Evolutionary conservation across 2,888 invertebrate species (phyloP), one percentile per base, ranked within the genome.

Genomic region (Agriopis aurantiaria): DNA sequence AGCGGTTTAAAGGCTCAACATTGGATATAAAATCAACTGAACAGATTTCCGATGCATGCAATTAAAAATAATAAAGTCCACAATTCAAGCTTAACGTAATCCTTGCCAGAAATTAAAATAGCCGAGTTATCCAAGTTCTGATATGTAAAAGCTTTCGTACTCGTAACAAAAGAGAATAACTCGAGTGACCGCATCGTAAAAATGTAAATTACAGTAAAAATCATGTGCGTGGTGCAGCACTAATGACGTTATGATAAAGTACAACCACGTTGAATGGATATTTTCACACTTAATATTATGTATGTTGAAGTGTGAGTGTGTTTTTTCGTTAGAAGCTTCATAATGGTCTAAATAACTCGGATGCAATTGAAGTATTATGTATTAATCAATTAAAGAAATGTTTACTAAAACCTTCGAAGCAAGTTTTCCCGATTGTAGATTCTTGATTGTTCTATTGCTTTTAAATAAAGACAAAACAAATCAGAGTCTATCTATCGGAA

Each of bases 161-260:
- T 69, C 43, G 61, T 51, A 58, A 65, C 60, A 65, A 64, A 53
- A 60, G 52, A 60, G 59, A 66, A 63, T 69, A 66, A 59, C 66
- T 69, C 69, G 72, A 72, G 73, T 78, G 79, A 70, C 76, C 79
- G 73, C 72, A 80, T 83, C 83, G 85, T 88, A 87, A 90, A 89
- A 90, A 89, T 90, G 89, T 86, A 89, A 90, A 90, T 89, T 85
- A 84, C 84, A 84, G 84, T 84, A 65, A 86, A 85, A 88, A 86
- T 85, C 78, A 84, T 84, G 83, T 87, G 87, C 88, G 87, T 87
- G 81, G 84, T 81, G 82, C 87, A 85, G 84, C 87, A 86, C 87
- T 89, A 87, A 88, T 86, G 85, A 68, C 68, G 57, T 73, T 75
- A 85, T 82, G 80, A 82, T 82, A 75, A 69, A 77, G 75, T 69